phyloP scores from a whole-genome alignment of 2,797 vertebrate species.

The Bradypus variegatus region DNA sequence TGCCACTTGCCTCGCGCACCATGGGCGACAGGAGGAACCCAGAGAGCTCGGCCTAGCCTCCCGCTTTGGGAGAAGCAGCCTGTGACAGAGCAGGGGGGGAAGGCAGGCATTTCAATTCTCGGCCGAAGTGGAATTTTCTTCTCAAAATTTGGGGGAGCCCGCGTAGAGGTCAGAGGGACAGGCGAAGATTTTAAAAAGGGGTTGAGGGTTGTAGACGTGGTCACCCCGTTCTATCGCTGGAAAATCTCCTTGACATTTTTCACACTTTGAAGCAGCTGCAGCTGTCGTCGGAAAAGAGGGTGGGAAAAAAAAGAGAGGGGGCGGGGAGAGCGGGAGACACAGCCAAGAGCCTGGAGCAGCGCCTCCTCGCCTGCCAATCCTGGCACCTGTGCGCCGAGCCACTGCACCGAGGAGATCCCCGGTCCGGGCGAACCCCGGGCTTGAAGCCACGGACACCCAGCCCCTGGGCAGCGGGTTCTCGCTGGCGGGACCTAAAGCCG shows the following conservation, averaged over 20 bases:
- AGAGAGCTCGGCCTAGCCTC: conserved; percentile 6
- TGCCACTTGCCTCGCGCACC: conserved; percentile 10
- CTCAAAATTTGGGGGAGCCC: not conserved
- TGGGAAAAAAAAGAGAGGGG: conserved; percentile 48
- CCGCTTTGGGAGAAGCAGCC: not conserved
- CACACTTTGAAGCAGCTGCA: conserved; percentile 63
- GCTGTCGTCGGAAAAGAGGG: conserved; percentile 63
- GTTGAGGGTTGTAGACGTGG: not conserved
- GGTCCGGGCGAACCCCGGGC: conserved; percentile 13
- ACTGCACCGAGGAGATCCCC: conserved; percentile 46
- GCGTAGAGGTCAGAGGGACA: conserved; percentile 42
- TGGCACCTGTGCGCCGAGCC: conserved; percentile 61
- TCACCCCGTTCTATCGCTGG: not conserved
- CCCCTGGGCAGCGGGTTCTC: not conserved
- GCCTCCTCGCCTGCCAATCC: conserved; percentile 55
- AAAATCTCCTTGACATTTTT: conserved; percentile 63
- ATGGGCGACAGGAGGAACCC: not conserved
- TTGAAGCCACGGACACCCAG: conserved; percentile 6
- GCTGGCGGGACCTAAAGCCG: conserved; percentile 7
- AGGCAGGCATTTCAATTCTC: not conserved
- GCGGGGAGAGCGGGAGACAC: conserved; percentile 58
- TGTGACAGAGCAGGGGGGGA: not conserved
- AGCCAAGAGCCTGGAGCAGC: conserved; percentile 46
- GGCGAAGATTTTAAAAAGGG: not conserved
- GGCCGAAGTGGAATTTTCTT: not conserved